Conservation (phyloP, 1,140 invertebrate species). For the Heliconius hewitsoni region DNA sequence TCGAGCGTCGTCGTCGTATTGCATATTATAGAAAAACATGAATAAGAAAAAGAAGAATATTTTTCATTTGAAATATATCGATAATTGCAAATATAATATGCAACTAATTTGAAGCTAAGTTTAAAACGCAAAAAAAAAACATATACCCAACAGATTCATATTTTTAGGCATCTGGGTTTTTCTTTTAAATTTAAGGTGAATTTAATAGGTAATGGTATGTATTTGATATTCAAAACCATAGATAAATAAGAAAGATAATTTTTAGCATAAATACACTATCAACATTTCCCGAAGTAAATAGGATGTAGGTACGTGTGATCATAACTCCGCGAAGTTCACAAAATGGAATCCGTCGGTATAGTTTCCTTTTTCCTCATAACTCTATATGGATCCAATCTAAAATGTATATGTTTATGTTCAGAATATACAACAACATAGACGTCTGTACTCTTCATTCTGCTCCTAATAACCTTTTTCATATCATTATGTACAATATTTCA, state of each 20-base stretch:
- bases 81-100: no score
- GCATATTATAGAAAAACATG: not conserved
- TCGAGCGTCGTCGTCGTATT: not conserved
- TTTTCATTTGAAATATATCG: not conserved
- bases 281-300: slow-evolving; percentile 12
- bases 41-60: not conserved
- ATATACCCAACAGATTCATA: no score
- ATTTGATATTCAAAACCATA: not conserved
- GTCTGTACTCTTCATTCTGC: no score
- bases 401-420: slow-evolving; percentile 1
- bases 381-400: not conserved
- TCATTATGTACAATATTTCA: no score
- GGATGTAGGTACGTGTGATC: not conserved
- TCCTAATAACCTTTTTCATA: no score
- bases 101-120: no score
- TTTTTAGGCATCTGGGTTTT: no score
- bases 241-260: not conserved
- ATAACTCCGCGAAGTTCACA: slow-evolving; percentile 1
- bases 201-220: no score
- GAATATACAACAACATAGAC: not conserved
- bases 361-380: slow-evolving; percentile 8
- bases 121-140: no score
- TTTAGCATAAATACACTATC: not conserved
- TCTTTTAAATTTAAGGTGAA: no score
- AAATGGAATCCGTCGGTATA: slow-evolving; percentile 4